Percentiles rank a stretch among this genome's conserved stretches.
Conservation (phyloP, 2,113 vertebrate species). For the Fulmarus glacialis region DNA sequence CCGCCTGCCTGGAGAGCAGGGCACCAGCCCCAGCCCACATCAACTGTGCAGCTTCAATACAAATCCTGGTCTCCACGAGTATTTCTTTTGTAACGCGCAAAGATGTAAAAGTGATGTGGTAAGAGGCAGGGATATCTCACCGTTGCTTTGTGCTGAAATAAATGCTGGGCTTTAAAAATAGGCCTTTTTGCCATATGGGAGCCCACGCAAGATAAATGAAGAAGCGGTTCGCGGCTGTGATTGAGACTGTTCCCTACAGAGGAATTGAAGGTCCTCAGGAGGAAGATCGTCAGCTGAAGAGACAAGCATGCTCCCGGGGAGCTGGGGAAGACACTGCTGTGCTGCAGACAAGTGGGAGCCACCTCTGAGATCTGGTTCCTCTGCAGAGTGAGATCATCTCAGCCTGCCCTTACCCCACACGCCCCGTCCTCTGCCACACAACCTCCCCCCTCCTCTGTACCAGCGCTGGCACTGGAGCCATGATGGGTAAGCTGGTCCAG, state of each 20-base stretch:
- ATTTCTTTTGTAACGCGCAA: neutral
- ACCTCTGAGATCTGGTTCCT: neutral
- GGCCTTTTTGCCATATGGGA: neutral
- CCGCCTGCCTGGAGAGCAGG: fast-evolving
- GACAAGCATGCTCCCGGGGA: neutral
- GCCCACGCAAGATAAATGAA: neutral
- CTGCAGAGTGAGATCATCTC: neutral
- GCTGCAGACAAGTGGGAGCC: neutral
- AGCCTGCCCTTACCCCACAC: neutral
- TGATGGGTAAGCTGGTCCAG: neutral
- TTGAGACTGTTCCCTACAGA: neutral
- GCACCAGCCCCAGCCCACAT: neutral
- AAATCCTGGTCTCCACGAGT: neutral
- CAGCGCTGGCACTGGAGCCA: neutral
- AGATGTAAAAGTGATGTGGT: neutral
- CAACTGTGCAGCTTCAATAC: neutral
- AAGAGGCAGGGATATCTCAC: neutral
- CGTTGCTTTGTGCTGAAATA: neutral
- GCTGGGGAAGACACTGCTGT: neutral
- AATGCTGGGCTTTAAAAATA: neutral
- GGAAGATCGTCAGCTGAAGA: neutral
- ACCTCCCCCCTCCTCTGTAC: too few relatives aligned
- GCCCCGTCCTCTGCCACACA: neutral
- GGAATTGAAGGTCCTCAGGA: neutral
- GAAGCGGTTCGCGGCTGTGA: neutral